phyloP scores from a whole-genome alignment of 2,888 invertebrate genomes.

The Amphipyra tragopoginis region DNA sequence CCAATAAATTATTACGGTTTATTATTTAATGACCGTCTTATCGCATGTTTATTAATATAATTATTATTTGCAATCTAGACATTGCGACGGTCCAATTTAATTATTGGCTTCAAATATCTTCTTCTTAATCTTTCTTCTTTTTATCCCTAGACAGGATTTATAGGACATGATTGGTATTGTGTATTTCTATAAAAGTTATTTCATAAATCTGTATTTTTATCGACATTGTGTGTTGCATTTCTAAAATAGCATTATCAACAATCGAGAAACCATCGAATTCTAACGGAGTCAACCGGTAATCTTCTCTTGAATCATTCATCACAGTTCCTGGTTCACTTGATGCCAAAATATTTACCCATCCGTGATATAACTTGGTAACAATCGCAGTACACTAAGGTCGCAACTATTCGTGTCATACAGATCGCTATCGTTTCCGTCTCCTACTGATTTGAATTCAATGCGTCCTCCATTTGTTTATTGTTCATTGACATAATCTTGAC shows the following conservation, averaged over 20 bases:
- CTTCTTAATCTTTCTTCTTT: not conserved
- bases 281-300: slow-evolving; percentile 34
- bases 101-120: not conserved
- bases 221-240: not conserved
- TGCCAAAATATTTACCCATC: slow-evolving; percentile 32
- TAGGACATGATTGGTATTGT: not conserved
- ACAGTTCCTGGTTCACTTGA: slow-evolving; percentile 36
- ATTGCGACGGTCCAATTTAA: slow-evolving; percentile 1
- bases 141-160: not conserved
- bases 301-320: slow-evolving; percentile 1
- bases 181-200: not conserved
- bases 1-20: slow-evolving; percentile 42
- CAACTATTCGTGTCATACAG: slow-evolving; percentile 63
- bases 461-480: slow-evolving; percentile 59
- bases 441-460: slow-evolving; percentile 69
- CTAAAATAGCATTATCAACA: slow-evolving; percentile 8
- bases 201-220: not conserved
- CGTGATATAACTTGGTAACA: slow-evolving; percentile 37
- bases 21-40: slow-evolving; percentile 46
- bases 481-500: slow-evolving; percentile 58
- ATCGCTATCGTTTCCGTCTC: slow-evolving; percentile 63
- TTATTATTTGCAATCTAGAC: slow-evolving; percentile 13
- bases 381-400: slow-evolving; percentile 52
- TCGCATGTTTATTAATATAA: slow-evolving; percentile 30
- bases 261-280: slow-evolving; percentile 21